phyloP scores from a whole-genome alignment of 2,888 invertebrate genomes.

The Danaus chrysippus region DNA sequence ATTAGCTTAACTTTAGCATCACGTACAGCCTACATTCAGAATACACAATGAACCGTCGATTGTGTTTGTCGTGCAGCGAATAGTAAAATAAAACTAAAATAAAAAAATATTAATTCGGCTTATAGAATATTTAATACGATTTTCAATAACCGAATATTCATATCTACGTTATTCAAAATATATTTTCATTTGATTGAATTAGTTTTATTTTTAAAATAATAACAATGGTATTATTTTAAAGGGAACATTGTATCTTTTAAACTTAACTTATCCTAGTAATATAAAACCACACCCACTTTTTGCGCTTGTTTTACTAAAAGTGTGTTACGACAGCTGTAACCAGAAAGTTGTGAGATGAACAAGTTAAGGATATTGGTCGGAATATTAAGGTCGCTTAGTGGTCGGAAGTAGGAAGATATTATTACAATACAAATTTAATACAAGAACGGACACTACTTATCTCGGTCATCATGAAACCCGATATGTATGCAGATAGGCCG shows the following conservation, averaged over 20 bases:
- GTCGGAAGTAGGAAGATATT: slow-evolving; percentile 46
- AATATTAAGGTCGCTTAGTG: slow-evolving; percentile 49
- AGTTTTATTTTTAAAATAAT: no score
- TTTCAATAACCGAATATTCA: not conserved
- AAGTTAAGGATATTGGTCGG: slow-evolving; percentile 48
- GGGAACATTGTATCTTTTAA: no score
- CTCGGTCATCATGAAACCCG: slow-evolving; percentile 52
- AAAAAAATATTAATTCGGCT: slow-evolving; percentile 7
- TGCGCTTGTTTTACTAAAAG: not conserved
- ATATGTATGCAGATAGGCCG: slow-evolving; percentile 39
- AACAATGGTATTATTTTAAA: no score
- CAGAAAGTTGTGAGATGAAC: slow-evolving; percentile 40
- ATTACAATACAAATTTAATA: slow-evolving; percentile 50
- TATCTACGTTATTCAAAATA: no score
- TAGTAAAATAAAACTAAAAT: slow-evolving; percentile 31
- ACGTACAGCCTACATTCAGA: slow-evolving; percentile 23
- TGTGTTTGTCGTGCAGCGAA: slow-evolving; percentile 34
- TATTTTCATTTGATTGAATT: no score
- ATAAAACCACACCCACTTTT: no score
- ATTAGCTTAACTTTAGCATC: slow-evolving; percentile 20
- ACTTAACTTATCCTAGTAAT: no score
- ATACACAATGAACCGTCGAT: slow-evolving; percentile 26
- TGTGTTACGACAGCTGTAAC: slow-evolving; percentile 1
- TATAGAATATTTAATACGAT: slow-evolving; percentile 4
- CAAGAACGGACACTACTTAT: slow-evolving; percentile 36